phyloP scores from a whole-genome alignment of 2,888 invertebrate species.

The Abscondita cerata region DNA sequence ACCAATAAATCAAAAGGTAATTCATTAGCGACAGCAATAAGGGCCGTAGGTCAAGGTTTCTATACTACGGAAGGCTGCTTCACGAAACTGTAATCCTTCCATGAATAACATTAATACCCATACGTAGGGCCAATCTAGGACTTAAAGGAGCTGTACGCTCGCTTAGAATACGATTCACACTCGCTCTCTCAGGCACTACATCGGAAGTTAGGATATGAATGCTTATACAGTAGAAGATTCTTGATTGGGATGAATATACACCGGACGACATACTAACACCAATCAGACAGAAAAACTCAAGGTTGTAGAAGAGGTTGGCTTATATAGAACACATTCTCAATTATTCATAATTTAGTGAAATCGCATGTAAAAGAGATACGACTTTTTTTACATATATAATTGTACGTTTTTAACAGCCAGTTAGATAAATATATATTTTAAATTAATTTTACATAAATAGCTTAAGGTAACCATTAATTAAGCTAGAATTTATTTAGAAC shows the following conservation, averaged over 20 bases:
- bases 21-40: constrained; percentile 77
- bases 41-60: constrained; percentile 79
- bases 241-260: constrained; percentile 30
- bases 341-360: constrained; percentile 6
- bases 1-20: constrained; percentile 86
- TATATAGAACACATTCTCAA: not conserved
- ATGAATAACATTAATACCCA: constrained; percentile 80
- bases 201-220: constrained; percentile 45
- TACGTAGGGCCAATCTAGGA: constrained; percentile 70
- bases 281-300: constrained; percentile 37
- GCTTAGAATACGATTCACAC: constrained; percentile 73
- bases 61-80: constrained; percentile 86
- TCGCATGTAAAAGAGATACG: no score
- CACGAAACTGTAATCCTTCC: constrained; percentile 90
- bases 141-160: constrained; percentile 69
- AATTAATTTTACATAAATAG: no score
- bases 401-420: no score
- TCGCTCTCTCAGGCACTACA: constrained; percentile 68
- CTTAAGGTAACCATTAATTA: no score
- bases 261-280: constrained; percentile 49
- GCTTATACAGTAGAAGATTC: constrained; percentile 32
- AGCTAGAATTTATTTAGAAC: no score
- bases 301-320: constrained; percentile 34
- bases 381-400: no score
- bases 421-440: no score